Conservation (phyloP, 2,888 invertebrate genomes). For the Pantelozetes paolii region DNA sequence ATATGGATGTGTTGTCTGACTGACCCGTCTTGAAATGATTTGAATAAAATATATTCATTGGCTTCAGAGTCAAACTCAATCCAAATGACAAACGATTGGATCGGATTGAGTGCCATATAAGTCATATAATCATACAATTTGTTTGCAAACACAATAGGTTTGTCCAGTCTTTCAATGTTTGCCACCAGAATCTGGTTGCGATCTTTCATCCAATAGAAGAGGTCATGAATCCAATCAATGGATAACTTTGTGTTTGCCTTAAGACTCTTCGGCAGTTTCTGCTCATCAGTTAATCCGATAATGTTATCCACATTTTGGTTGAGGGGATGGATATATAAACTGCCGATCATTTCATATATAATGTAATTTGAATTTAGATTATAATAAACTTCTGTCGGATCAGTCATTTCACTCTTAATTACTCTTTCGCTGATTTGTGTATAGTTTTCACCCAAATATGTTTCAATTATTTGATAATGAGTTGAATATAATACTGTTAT, state of each 20-base stretch:
- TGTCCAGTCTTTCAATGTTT: not conserved
- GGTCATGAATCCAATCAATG: constrained; percentile 32
- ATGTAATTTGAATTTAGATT: constrained; percentile 6
- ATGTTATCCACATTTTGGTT: not conserved
- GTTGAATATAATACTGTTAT: constrained; percentile 9
- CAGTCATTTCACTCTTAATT: not conserved
- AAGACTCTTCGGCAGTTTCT: not conserved
- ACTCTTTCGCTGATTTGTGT: not conserved
- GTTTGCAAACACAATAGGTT: not conserved
- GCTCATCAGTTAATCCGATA: not conserved
- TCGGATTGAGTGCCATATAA: constrained; percentile 2
- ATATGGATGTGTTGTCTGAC: not conserved
- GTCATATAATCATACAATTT: constrained; percentile 9
- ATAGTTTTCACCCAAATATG: not conserved
- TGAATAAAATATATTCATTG: not conserved
- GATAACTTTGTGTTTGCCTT: not conserved
- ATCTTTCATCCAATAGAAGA: constrained; percentile 19
- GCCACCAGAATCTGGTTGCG: constrained; percentile 14
- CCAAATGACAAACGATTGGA: constrained; percentile 7
- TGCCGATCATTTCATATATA: constrained; percentile 25
- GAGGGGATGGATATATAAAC: not conserved
- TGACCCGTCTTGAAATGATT: constrained; percentile 16
- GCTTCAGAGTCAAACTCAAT: constrained; percentile 1
- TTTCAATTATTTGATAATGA: constrained; percentile 1
- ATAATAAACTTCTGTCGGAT: constrained; percentile 23